Evolutionary conservation across 1,140 invertebrate species (phyloP).

Genomic region (Hydropsyche tenuis): DNA sequence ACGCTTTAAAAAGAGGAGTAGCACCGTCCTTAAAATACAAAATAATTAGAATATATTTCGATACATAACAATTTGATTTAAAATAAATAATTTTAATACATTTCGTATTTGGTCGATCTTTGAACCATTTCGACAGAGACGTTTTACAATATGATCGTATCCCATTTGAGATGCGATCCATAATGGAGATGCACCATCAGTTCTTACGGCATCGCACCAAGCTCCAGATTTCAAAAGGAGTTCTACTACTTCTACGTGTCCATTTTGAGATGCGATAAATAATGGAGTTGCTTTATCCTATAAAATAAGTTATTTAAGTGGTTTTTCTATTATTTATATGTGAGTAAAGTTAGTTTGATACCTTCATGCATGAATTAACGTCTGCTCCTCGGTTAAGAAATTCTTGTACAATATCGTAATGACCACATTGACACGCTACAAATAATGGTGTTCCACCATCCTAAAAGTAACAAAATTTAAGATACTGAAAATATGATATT

Average conservation of each 20-base stretch:
- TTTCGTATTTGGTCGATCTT: conserved; percentile 81
- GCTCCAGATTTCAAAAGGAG: conserved; percentile 75
- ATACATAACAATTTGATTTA: not conserved
- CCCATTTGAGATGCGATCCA: conserved; percentile 96
- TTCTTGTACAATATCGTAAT: conserved; percentile 84
- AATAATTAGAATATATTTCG: no score
- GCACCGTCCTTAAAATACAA: conserved; percentile 78
- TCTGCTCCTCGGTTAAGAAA: conserved; percentile 80
- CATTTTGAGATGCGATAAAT: conserved; percentile 90
- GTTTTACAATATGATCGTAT: conserved; percentile 79
- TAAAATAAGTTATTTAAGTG: conserved; percentile 38
- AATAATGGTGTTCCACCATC: conserved; percentile 92
- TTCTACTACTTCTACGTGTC: conserved; percentile 77
- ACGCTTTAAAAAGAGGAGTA: conserved; percentile 90
- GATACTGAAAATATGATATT: not conserved
- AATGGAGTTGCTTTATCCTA: conserved; percentile 88
- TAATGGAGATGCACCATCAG: conserved; percentile 85
- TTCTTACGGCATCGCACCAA: conserved; percentile 71
- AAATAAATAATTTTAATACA: conserved; percentile 58
- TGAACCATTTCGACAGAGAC: conserved; percentile 78
- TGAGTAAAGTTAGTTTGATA: conserved; percentile 52
- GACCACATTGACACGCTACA: conserved; percentile 90
- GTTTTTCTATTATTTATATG: not conserved
- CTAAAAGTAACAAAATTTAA: conserved; percentile 60
- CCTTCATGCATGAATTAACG: conserved; percentile 87